Conservation (phyloP, 1,140 invertebrate genomes). For the Neodiprion lecontei region DNA sequence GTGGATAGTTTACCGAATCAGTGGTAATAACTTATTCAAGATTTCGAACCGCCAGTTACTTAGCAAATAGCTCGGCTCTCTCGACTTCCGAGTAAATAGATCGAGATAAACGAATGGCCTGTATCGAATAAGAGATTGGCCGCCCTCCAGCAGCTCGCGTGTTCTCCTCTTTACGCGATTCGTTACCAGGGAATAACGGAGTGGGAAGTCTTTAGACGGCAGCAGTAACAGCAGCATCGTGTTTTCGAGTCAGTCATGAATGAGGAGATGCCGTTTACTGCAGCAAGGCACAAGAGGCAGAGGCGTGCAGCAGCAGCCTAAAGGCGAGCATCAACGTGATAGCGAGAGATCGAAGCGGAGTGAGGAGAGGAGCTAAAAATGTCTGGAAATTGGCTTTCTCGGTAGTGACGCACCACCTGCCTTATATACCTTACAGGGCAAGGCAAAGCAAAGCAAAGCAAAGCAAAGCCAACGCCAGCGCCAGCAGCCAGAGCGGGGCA, state of each 20-base stretch:
- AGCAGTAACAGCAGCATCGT: no score
- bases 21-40: no score
- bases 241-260: no score
- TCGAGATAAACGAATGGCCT: slow-evolving; percentile 1
- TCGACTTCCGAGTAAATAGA: neutral
- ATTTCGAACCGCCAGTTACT: no score
- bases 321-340: no score
- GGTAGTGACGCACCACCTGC: no score
- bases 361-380: neutral
- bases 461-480: slow-evolving; percentile 11
- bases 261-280: no score
- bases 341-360: no score
- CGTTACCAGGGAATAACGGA: slow-evolving; percentile 7
- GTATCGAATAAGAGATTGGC: neutral
- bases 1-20: no score
- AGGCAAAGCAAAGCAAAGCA: neutral
- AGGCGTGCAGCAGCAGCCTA: neutral
- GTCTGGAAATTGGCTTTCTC: neutral
- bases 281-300: no score
- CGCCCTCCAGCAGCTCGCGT: neutral
- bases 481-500: slow-evolving; percentile 15
- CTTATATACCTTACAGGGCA: neutral
- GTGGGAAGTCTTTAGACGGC: neutral
- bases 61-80: no score
- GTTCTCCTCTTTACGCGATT: neutral